Conservation (phyloP, 2,797 vertebrate species). For the Halcyon chelicuti region DNA sequence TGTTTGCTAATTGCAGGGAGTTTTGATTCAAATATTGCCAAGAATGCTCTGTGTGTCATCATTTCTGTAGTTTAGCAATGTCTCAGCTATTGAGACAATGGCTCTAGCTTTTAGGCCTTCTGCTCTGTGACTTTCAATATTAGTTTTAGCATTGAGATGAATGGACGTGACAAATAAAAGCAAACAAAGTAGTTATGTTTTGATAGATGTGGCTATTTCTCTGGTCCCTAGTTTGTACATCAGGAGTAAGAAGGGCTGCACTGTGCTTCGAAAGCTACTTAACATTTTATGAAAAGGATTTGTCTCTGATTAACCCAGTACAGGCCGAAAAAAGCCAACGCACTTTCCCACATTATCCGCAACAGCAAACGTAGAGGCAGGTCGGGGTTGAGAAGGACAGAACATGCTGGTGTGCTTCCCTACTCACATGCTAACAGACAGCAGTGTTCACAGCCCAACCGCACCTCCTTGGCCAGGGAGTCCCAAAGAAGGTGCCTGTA, state of each 20-base stretch:
- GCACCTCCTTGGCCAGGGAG: background rate
- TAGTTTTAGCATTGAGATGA: background rate
- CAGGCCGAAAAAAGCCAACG: background rate
- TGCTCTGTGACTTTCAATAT: background rate
- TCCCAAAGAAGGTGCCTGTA: background rate
- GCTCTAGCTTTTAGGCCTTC: background rate
- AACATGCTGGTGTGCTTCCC: background rate
- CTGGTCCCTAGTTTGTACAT: background rate
- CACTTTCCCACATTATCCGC: background rate
- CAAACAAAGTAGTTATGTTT: background rate
- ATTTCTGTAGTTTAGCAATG: background rate
- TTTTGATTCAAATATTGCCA: background rate
- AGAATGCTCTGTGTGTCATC: background rate
- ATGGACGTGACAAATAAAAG: background rate
- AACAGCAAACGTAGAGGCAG: background rate
- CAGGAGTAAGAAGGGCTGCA: background rate
- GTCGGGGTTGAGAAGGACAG: background rate
- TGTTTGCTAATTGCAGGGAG: background rate
- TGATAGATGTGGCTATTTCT: background rate
- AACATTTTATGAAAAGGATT: background rate
- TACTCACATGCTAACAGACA: fast-evolving
- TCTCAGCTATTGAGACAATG: background rate
- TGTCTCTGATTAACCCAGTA: background rate
- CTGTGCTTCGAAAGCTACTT: background rate
- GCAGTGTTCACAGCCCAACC: background rate